A percentile compares a stretch with the other conserved stretches of the same genome.
Evolutionary conservation across 1,140 invertebrate species (phyloP).

Genomic region (Sarcophaga bullata): DNA sequence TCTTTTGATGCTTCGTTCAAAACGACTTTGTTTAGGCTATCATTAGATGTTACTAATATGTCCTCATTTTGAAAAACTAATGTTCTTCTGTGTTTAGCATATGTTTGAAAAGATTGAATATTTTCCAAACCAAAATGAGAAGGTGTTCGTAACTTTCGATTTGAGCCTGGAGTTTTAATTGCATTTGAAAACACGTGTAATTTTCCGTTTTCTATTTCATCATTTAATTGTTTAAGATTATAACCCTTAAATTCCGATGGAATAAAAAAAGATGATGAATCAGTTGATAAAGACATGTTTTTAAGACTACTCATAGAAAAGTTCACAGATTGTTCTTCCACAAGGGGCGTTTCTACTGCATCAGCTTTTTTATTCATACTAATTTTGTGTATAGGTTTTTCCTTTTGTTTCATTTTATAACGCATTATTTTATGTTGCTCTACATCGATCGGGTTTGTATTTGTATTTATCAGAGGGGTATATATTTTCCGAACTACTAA

Average conservation of each 20-base stretch:
- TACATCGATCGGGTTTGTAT: not conserved
- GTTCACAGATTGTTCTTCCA: not conserved
- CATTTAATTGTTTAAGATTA: conserved; percentile 42
- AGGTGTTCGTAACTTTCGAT: not conserved
- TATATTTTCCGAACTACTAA: conserved; percentile 13
- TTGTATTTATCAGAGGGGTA: not conserved
- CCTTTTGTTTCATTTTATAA: not conserved
- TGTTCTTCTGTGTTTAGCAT: conserved; percentile 4
- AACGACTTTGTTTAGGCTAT: not conserved
- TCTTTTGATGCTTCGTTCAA: not conserved
- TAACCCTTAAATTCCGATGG: conserved; percentile 16
- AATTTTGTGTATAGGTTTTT: not conserved
- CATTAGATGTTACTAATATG: not conserved
- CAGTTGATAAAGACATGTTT: conserved; percentile 9
- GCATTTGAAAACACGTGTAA: conserved; percentile 36
- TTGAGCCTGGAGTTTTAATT: not conserved
- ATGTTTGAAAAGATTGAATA: not conserved
- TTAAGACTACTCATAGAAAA: conserved; percentile 3
- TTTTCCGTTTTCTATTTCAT: conserved; percentile 41
- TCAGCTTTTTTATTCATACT: not conserved
- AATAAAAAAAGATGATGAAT: conserved; percentile 1
- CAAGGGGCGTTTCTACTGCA: not conserved
- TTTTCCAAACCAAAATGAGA: not conserved
- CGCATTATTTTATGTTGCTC: not conserved
- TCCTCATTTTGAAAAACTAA: conserved; percentile 15